A percentile compares a stretch with the other conserved stretches of the same genome.
phyloP scores from a whole-genome alignment of 2,113 vertebrate species.

The Strix uralensis region DNA sequence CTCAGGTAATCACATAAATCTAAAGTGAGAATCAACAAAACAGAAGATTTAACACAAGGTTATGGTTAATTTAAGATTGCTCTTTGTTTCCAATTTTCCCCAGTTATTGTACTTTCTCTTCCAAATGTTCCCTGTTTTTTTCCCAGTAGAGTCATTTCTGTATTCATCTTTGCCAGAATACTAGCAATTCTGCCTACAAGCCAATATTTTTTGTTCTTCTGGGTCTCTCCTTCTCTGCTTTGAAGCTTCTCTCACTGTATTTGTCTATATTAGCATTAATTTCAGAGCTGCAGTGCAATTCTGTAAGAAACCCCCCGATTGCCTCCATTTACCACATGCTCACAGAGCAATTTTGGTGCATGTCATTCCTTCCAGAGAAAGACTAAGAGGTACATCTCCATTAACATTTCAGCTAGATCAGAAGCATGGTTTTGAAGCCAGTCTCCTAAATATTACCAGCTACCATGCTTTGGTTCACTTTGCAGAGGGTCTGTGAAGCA shows the following conservation, averaged over 20 bases:
- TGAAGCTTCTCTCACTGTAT: neutral
- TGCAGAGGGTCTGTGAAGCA: neutral
- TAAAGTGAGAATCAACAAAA: slow-evolving; percentile 14
- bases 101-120: slow-evolving; percentile 21
- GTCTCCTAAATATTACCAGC: neutral
- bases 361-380: neutral
- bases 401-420: neutral
- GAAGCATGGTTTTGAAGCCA: neutral
- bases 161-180: slow-evolving; percentile 15
- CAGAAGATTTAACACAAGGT: neutral
- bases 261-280: neutral
- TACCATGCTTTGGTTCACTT: neutral
- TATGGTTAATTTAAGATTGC: neutral
- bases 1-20: neutral
- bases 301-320: neutral
- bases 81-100: slow-evolving; percentile 25
- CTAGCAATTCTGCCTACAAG: neutral
- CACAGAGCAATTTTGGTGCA: neutral
- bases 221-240: neutral
- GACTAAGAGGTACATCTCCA: neutral
- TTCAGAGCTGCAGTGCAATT: neutral
- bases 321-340: neutral
- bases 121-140: slow-evolving; percentile 23
- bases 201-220: slow-evolving; percentile 7
- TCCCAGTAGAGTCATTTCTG: neutral